phyloP scores from a whole-genome alignment of 2,888 invertebrate genomes.

The Epinotia brunnichana region DNA sequence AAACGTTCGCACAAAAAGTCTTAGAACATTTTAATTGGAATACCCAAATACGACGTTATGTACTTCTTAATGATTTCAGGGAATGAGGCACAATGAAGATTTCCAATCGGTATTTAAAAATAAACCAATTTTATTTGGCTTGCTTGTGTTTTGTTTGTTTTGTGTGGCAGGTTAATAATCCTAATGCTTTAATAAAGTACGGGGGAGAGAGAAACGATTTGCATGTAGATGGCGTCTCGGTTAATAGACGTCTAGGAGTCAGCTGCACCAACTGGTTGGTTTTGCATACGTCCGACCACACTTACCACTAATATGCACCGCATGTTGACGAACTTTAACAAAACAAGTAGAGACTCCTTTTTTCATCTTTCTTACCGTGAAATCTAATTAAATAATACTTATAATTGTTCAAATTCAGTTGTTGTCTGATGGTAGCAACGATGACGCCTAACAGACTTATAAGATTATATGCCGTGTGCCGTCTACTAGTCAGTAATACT shows the following conservation, averaged over 20 bases:
- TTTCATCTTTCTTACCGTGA: background rate
- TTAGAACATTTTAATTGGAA: constrained; percentile 41
- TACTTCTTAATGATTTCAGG: constrained; percentile 4
- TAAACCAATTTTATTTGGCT: background rate
- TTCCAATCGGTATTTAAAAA: background rate
- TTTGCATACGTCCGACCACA: constrained; percentile 71
- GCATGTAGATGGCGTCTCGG: constrained; percentile 69
- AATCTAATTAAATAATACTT: background rate
- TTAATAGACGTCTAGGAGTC: constrained; percentile 70
- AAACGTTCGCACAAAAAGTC: constrained; percentile 28
- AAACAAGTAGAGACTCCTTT: constrained; percentile 44
- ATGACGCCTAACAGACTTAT: no score
- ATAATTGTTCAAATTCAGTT: background rate
- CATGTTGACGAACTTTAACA: constrained; percentile 57
- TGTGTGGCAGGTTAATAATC: constrained; percentile 51
- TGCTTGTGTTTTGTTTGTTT: constrained; percentile 25
- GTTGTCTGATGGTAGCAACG: background rate
- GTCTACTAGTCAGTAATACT: constrained; percentile 6
- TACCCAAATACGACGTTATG: constrained; percentile 32
- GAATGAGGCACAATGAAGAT: background rate
- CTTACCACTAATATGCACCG: constrained; percentile 67
- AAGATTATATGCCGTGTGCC: background rate
- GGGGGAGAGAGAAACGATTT: constrained; percentile 62
- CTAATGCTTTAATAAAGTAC: constrained; percentile 62
- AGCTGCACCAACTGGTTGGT: constrained; percentile 73